phyloP scores from a whole-genome alignment of 2,888 invertebrate species.

The Microchrysa polita region DNA sequence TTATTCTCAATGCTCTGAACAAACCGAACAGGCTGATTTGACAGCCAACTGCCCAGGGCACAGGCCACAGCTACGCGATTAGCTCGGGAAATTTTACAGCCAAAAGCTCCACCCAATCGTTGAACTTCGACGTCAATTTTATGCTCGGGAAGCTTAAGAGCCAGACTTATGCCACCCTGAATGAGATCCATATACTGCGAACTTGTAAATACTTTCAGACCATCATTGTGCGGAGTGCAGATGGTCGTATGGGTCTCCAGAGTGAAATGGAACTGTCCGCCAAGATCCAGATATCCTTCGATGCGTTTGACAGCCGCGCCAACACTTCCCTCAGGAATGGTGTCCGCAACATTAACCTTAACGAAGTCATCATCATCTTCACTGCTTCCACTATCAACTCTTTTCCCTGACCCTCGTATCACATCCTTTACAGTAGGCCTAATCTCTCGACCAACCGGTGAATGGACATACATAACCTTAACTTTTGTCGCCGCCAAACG shows the following conservation, averaged over 20 bases:
- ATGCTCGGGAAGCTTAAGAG: constrained; percentile 69
- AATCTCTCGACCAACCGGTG: constrained; percentile 53
- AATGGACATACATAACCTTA: constrained; percentile 64
- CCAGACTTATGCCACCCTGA: constrained; percentile 69
- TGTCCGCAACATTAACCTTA: not conserved
- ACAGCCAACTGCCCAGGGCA: constrained; percentile 70
- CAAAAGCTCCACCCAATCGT: constrained; percentile 82
- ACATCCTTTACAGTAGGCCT: constrained; percentile 66
- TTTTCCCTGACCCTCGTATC: constrained; percentile 56
- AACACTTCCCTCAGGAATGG: constrained; percentile 51
- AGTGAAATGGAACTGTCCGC: constrained; percentile 77
- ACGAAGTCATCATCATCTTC: not conserved
- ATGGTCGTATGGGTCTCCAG: constrained; percentile 79
- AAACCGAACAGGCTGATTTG: constrained; percentile 72
- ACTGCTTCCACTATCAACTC: not conserved
- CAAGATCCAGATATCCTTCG: constrained; percentile 68
- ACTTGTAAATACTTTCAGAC: constrained; percentile 72
- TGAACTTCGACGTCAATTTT: constrained; percentile 77
- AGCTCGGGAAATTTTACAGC: constrained; percentile 74
- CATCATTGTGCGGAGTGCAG: constrained; percentile 75
- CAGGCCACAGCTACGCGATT: constrained; percentile 69
- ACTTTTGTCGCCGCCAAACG: constrained; percentile 69
- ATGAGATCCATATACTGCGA: constrained; percentile 73
- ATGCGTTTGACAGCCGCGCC: not conserved
- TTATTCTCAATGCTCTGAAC: constrained; percentile 73